phyloP scores from a whole-genome alignment of 2,888 invertebrate species.

The Stenolophus ochropezus region DNA sequence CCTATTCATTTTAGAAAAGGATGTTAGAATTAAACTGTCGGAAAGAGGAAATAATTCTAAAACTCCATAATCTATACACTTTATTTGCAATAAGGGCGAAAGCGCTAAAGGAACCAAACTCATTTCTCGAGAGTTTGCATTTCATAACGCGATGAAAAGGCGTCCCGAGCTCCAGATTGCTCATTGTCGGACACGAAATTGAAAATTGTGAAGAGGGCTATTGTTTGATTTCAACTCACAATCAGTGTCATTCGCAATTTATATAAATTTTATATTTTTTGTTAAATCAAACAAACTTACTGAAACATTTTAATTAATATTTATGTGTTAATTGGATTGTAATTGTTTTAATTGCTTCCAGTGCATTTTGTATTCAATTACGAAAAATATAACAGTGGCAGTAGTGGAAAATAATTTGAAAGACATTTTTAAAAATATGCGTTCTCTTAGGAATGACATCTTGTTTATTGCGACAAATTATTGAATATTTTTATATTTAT shows the following conservation, averaged over 20 bases:
- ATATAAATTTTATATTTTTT: neutral
- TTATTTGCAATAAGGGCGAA: constrained; percentile 23
- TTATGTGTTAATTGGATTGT: neutral
- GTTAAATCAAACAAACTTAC: neutral
- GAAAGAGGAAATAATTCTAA: neutral
- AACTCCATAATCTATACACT: constrained; percentile 14
- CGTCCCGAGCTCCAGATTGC: constrained; percentile 11
- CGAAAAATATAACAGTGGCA: too few relatives aligned
- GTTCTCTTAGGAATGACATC: too few relatives aligned
- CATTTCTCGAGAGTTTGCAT: constrained; percentile 14
- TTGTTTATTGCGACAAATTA: too few relatives aligned
- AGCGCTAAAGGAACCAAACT: constrained; percentile 8
- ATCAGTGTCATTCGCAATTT: neutral
- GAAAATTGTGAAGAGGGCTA: constrained; percentile 26
- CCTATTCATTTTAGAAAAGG: neutral
- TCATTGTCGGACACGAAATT: constrained; percentile 46
- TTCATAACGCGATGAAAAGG: constrained; percentile 37
- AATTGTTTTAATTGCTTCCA: too few relatives aligned
- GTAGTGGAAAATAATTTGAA: too few relatives aligned
- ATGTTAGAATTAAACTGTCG: neutral
- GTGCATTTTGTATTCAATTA: too few relatives aligned
- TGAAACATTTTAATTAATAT: neutral
- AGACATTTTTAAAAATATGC: too few relatives aligned
- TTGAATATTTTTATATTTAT: too few relatives aligned
- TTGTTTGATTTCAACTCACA: constrained; percentile 48